phyloP scores from a whole-genome alignment of 2,888 invertebrate species.

The Plebejus anna region DNA sequence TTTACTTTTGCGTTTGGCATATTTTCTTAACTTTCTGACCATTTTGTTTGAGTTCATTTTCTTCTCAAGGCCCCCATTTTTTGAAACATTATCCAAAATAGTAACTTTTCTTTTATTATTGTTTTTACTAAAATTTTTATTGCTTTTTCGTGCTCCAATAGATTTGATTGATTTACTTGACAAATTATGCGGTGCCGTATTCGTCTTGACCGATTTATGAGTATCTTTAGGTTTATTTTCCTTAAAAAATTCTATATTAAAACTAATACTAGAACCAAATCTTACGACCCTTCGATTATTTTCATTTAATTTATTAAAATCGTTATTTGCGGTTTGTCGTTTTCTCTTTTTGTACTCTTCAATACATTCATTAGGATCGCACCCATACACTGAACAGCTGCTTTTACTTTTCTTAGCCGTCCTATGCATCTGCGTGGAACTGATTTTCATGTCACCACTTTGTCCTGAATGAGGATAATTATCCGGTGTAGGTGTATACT shows the following conservation, averaged over 20 bases:
- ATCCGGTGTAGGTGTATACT: not conserved
- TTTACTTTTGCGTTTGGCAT: not conserved
- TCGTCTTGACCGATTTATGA: not conserved
- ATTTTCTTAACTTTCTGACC: not conserved
- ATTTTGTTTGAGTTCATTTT: not conserved
- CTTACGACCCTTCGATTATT: conserved; percentile 37
- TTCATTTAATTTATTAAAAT: not conserved
- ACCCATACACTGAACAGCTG: conserved; percentile 44
- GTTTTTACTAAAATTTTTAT: not conserved
- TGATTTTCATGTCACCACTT: conserved; percentile 15
- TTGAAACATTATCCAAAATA: not conserved
- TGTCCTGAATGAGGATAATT: not conserved
- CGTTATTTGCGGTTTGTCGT: conserved; percentile 20
- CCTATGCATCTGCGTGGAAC: not conserved
- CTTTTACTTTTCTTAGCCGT: conserved; percentile 32
- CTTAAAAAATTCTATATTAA: conserved; percentile 41
- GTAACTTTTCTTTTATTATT: not conserved
- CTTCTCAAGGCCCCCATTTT: not conserved
- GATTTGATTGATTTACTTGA: conserved; percentile 11
- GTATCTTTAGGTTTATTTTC: conserved; percentile 30
- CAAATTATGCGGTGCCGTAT: not conserved
- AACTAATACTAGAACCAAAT: conserved; percentile 41
- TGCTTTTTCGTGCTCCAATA: not conserved
- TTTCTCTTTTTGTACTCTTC: conserved; percentile 41
- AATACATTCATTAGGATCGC: conserved; percentile 46